phyloP scores from a whole-genome alignment of 2,113 vertebrate genomes.

The Rhinoderma darwinii region DNA sequence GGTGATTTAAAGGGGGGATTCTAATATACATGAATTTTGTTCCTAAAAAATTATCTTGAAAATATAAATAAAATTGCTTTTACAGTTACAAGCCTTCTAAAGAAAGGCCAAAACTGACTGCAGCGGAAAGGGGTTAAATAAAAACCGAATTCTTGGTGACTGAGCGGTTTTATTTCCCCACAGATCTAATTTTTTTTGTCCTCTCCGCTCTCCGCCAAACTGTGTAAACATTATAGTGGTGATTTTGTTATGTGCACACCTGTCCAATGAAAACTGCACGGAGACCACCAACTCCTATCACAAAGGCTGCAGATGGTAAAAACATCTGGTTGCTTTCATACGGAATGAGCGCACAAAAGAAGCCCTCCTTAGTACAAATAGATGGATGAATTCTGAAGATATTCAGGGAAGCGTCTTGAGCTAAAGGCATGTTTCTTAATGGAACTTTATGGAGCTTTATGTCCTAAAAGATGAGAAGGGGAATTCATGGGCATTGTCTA shows the following conservation, averaged over 20 bases:
- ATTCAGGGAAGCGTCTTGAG: background rate
- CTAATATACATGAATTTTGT: no score
- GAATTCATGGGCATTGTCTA: background rate
- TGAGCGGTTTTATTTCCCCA: conserved; percentile 34
- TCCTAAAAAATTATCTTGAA: no score
- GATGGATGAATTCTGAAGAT: conserved; percentile 46
- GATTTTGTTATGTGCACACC: conserved; percentile 57
- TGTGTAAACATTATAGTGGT: conserved; percentile 52
- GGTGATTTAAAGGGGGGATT: no score
- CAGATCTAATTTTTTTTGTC: conserved; percentile 50
- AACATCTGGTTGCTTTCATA: conserved; percentile 58
- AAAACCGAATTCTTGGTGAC: conserved; percentile 19
- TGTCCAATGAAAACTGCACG: conserved; percentile 58
- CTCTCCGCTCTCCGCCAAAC: conserved; percentile 50
- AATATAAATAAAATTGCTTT: no score
- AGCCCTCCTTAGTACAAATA: conserved; percentile 45
- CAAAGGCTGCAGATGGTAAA: conserved; percentile 55
- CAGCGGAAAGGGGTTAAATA: no score
- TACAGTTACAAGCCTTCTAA: no score
- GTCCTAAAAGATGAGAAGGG: background rate
- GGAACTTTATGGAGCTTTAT: conserved; percentile 2
- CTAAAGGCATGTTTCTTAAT: background rate
- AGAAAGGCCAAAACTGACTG: no score
- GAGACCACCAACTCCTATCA: conserved; percentile 55
- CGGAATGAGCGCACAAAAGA: conserved; percentile 54